These are phyloP conservation scores for Pangasianodon gigas DNA, from an alignment of 2,113 vertebrate genomes.

Conservation along the genomic window DNA sequence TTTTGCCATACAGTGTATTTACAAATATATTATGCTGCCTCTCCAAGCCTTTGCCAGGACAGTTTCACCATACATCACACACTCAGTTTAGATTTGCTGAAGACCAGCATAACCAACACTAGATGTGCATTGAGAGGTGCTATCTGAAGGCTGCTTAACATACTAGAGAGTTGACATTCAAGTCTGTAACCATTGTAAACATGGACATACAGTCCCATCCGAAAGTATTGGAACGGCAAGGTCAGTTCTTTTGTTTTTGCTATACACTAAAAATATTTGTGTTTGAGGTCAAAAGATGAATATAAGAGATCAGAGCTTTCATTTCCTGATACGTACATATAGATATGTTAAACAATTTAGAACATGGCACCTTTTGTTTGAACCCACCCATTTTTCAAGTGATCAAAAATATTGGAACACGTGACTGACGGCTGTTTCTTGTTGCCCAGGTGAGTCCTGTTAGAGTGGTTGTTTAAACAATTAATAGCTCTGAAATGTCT, in stretches of 20 bases:
- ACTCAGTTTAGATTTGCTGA: too few relatives aligned
- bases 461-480: too few relatives aligned
- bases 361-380: too few relatives aligned
- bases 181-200: not conserved
- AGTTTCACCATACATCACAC: too few relatives aligned
- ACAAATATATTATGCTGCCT: too few relatives aligned
- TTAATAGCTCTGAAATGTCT: not conserved
- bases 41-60: too few relatives aligned
- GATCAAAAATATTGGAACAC: not conserved
- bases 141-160: not conserved
- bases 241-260: not conserved
- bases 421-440: not conserved
- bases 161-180: not conserved
- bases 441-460: not conserved
- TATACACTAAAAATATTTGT: not conserved
- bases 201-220: not conserved
- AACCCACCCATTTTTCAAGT: too few relatives aligned
- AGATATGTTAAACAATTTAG: too few relatives aligned
- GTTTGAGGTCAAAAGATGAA: not conserved
- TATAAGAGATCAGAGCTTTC: not conserved
- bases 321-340: not conserved
- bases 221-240: not conserved
- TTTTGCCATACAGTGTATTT: too few relatives aligned
- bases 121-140: too few relatives aligned
- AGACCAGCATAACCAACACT: too few relatives aligned